phyloP scores from a whole-genome alignment of 1,140 invertebrate genomes.

The Epicauta chinensis region DNA sequence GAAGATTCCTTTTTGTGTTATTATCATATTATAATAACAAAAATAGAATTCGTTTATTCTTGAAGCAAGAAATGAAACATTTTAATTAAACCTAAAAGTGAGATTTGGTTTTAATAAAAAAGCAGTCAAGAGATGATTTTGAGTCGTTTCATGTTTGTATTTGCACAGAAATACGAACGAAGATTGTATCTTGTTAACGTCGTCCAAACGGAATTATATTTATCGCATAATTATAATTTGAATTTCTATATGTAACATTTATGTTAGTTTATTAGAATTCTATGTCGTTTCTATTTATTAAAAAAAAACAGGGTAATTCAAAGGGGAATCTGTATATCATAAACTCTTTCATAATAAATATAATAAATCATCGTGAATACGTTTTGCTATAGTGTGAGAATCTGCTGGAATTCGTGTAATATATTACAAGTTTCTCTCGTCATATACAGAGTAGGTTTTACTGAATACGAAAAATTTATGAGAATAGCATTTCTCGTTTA shows the following conservation, averaged over 20 bases:
- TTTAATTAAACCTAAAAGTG: not conserved
- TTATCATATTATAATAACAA: no score
- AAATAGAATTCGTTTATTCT: no score
- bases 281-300: no score
- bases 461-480: slow-evolving; percentile 18
- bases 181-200: no score
- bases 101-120: not conserved
- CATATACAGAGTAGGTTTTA: slow-evolving; percentile 10
- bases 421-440: slow-evolving; percentile 13
- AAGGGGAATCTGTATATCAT: slow-evolving; percentile 11
- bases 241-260: no score
- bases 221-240: no score
- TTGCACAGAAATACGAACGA: not conserved
- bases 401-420: slow-evolving; percentile 14
- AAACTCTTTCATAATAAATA: slow-evolving; percentile 19
- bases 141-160: not conserved
- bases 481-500: slow-evolving; percentile 8
- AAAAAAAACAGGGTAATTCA: not conserved
- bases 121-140: not conserved
- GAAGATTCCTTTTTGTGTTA: no score
- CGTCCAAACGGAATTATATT: no score
- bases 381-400: slow-evolving; percentile 12
- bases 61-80: not conserved
- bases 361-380: slow-evolving; percentile 18
- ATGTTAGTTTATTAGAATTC: no score